These are phyloP conservation scores for Grammomys dolichurus DNA, from an alignment of 2,113 vertebrate genomes.

Conservation along the genomic window DNA sequence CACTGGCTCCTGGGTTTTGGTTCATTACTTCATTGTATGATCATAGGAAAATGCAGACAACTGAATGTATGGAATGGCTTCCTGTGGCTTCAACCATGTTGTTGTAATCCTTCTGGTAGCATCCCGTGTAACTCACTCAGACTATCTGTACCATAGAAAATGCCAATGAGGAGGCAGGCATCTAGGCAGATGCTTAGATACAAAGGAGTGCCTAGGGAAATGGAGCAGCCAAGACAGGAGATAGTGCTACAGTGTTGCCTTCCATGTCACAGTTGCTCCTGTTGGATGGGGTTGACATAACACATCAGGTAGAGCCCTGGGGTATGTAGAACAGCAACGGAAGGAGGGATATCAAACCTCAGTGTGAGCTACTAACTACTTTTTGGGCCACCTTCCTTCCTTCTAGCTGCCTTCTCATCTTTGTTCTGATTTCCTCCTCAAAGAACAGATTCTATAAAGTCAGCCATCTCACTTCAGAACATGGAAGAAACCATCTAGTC, in stretches of 20 bases:
- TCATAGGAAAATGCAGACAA: too few relatives aligned
- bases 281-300: too few relatives aligned
- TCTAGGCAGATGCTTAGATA: neutral
- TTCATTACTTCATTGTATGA: neutral
- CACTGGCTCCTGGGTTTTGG: neutral
- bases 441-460: constrained; percentile 17
- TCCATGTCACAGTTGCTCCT: neutral
- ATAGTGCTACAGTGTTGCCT: neutral
- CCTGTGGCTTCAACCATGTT: neutral
- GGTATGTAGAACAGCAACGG: neutral
- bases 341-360: too few relatives aligned
- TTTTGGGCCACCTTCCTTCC: neutral
- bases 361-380: neutral
- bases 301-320: accelerated
- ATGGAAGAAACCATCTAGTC: neutral
- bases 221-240: neutral
- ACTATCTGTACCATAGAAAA: neutral
- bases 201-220: neutral
- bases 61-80: neutral
- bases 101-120: neutral
- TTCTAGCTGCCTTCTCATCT: neutral
- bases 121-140: too few relatives aligned
- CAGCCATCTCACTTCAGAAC: neutral
- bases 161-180: too few relatives aligned
- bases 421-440: neutral